These are phyloP conservation scores for Falcunculus frontatus DNA, from an alignment of 2,113 vertebrate genomes.

Conservation along the genomic window DNA sequence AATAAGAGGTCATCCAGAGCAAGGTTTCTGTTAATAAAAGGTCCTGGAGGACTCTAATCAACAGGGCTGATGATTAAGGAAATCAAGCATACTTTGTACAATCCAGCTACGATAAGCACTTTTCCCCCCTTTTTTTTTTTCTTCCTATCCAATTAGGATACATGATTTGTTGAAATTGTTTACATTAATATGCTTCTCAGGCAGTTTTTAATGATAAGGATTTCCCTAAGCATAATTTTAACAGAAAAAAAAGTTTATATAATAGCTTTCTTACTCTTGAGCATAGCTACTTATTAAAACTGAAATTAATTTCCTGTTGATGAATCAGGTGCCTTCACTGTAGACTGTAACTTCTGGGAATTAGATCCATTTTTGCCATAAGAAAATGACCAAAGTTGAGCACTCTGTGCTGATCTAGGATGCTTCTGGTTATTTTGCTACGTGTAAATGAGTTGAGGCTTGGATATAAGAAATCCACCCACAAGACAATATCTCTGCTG, in stretches of 20 bases:
- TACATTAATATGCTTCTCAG: neutral
- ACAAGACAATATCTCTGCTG: conserved; percentile 13
- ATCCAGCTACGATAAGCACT: neutral
- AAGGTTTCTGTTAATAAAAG: neutral
- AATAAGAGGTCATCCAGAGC: neutral
- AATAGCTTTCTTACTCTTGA: conserved; percentile 55
- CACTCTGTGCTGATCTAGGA: neutral
- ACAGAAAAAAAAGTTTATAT: neutral
- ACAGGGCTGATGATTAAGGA: neutral
- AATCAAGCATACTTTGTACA: neutral
- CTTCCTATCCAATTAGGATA: neutral
- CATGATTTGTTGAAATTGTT: neutral
- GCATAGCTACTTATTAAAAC: conserved; percentile 46
- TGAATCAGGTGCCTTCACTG: conserved; percentile 10
- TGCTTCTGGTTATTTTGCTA: conserved; percentile 27
- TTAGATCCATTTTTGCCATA: conserved; percentile 1
- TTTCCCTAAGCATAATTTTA: conserved; percentile 26
- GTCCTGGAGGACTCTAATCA: neutral
- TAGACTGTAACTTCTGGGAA: neutral
- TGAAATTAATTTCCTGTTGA: conserved; percentile 38
- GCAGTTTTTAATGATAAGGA: conserved; percentile 17
- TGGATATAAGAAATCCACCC: neutral
- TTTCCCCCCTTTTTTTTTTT: fast-evolving
- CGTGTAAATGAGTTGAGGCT: neutral
- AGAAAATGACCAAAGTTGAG: neutral